Conservation (phyloP, 2,888 invertebrate genomes). For the Sclerodermus sp. region DNA sequence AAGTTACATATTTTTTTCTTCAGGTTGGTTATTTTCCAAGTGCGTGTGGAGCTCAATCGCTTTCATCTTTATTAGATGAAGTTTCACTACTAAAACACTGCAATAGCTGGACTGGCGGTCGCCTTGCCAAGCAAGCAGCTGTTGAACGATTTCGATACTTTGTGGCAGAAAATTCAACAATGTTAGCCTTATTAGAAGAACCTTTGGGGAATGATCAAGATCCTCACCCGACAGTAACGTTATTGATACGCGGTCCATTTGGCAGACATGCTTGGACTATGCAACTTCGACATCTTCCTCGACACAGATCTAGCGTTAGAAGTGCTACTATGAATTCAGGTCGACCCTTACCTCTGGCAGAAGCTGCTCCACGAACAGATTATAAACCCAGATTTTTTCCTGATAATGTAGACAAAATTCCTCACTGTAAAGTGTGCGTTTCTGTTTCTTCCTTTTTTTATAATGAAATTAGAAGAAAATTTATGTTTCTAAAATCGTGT, state of each 20-base stretch:
- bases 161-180: conserved; percentile 85
- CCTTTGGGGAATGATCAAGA: conserved; percentile 91
- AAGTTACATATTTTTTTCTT: conserved; percentile 4
- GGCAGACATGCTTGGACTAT: conserved; percentile 95
- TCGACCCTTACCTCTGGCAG: conserved; percentile 77
- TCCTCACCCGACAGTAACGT: conserved; percentile 88
- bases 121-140: conserved; percentile 63
- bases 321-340: conserved; percentile 67
- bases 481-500: no score
- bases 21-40: conserved; percentile 82
- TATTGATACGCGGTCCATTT: conserved; percentile 89
- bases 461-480: no score
- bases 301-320: conserved; percentile 75
- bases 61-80: conserved; percentile 88
- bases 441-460: conserved; percentile 1
- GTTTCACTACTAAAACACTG: conserved; percentile 77
- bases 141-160: conserved; percentile 81
- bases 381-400: conserved; percentile 77
- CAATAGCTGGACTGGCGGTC: conserved; percentile 64
- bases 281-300: conserved; percentile 83
- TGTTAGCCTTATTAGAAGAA: conserved; percentile 88
- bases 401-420: conserved; percentile 76
- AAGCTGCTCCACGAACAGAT: conserved; percentile 68
- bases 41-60: conserved; percentile 80
- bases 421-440: conserved; percentile 78